Conservation (phyloP, 2,888 invertebrate genomes). For the Phasia obesa region DNA sequence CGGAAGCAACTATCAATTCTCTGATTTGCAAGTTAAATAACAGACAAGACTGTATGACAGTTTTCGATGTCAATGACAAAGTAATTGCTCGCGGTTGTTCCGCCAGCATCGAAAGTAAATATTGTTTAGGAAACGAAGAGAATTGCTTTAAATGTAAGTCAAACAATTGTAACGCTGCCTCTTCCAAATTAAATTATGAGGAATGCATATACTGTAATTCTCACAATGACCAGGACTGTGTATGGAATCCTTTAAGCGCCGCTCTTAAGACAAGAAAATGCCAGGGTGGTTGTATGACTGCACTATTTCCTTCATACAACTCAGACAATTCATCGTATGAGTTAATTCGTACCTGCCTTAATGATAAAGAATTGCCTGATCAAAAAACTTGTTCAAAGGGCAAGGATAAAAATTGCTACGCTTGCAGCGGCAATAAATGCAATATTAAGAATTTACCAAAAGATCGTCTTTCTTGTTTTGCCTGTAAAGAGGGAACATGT, state of each 20-base stretch:
- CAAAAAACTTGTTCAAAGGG: slow-evolving; percentile 73
- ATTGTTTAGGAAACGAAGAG: slow-evolving; percentile 73
- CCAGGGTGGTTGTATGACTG: slow-evolving; percentile 78
- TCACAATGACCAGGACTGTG: slow-evolving; percentile 73
- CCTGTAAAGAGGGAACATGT: slow-evolving; percentile 75
- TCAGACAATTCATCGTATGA: slow-evolving; percentile 74
- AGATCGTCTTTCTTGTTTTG: slow-evolving; percentile 75
- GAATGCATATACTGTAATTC: slow-evolving; percentile 79
- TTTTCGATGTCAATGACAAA: slow-evolving; percentile 74
- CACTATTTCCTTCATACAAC: slow-evolving; percentile 75
- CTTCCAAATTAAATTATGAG: slow-evolving; percentile 70
- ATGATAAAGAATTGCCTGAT: slow-evolving; percentile 78
- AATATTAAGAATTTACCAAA: slow-evolving; percentile 75
- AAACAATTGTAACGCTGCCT: slow-evolving; percentile 78
- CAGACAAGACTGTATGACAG: slow-evolving; percentile 78
- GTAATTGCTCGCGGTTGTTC: slow-evolving; percentile 78
- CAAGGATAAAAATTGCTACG: slow-evolving; percentile 72
- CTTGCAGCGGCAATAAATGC: slow-evolving; percentile 75
- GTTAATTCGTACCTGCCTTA: slow-evolving; percentile 78
- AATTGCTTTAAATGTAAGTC: slow-evolving; percentile 79
- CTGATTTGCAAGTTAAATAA: slow-evolving; percentile 76
- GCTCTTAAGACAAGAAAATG: slow-evolving; percentile 75
- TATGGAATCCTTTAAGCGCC: slow-evolving; percentile 72
- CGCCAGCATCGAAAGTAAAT: slow-evolving; percentile 73
- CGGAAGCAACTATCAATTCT: slow-evolving; percentile 34